Evolutionary conservation across 1,140 invertebrate genomes (phyloP).

Genomic region (Tetramorium simillimum): DNA sequence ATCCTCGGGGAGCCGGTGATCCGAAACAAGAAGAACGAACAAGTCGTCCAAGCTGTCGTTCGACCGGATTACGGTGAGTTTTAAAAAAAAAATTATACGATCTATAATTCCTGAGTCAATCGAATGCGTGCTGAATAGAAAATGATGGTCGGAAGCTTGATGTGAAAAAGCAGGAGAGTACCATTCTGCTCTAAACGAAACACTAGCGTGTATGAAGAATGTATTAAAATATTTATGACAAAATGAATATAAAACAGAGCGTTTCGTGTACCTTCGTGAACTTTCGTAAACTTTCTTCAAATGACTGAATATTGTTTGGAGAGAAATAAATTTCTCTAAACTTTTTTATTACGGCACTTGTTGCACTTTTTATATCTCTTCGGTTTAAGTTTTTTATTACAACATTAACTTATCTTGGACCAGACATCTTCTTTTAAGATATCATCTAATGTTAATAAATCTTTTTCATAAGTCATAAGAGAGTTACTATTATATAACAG

Average conservation of each 20-base stretch:
- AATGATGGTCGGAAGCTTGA: not conserved
- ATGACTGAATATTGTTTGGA: not conserved
- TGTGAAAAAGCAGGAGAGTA: not conserved
- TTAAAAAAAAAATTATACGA: not conserved
- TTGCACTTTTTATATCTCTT: constrained; percentile 22
- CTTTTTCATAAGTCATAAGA: not conserved
- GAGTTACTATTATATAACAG: not conserved
- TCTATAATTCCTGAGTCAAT: not conserved
- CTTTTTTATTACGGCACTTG: constrained; percentile 12
- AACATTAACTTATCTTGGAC: not conserved
- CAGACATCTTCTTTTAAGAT: not conserved
- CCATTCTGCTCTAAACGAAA: too few species aligned
- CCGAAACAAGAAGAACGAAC: constrained; percentile 85
- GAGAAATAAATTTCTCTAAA: not conserved
- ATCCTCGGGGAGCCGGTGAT: constrained; percentile 88
- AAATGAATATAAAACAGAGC: not conserved
- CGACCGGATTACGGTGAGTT: constrained; percentile 88
- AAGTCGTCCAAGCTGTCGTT: constrained; percentile 86
- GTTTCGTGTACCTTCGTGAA: too few species aligned
- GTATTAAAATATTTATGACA: not conserved
- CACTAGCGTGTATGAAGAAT: not conserved
- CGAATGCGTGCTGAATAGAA: not conserved
- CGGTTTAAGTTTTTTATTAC: not conserved
- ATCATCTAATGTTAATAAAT: not conserved
- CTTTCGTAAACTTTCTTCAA: not conserved